These are phyloP conservation scores for Rhinolophus ferrumequinum DNA, from an alignment of 2,113 vertebrate species.

Conservation along the genomic window DNA sequence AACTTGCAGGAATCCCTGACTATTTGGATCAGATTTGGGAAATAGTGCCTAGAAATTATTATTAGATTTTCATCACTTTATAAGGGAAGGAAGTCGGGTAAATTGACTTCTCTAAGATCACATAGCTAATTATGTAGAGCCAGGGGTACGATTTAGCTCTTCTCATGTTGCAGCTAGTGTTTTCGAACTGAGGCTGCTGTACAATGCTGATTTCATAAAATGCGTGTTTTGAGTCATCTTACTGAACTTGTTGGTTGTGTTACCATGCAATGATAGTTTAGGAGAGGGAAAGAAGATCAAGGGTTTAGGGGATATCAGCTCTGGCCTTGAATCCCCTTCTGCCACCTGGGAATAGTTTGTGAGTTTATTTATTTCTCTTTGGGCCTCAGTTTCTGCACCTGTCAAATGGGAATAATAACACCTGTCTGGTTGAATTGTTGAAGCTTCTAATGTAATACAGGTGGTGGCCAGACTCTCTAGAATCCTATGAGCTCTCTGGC, in stretches of 20 bases:
- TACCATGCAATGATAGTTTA: background rate
- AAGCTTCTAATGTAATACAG: background rate
- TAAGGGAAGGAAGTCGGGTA: background rate
- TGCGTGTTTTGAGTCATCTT: background rate
- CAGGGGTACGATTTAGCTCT: background rate
- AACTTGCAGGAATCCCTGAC: background rate
- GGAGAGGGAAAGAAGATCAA: background rate
- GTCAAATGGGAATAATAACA: background rate
- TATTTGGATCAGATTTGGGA: background rate
- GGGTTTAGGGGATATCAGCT: background rate
- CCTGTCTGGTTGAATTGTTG: background rate
- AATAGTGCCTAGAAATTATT: background rate
- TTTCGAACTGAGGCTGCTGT: background rate
- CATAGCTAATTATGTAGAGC: background rate
- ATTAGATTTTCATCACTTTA: background rate
- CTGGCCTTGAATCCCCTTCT: background rate
- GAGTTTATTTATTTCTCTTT: background rate
- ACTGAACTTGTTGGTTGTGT: background rate
- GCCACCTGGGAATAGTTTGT: background rate
- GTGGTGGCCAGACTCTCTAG: background rate
- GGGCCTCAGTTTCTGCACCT: background rate
- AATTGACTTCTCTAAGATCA: background rate
- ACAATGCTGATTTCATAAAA: background rate
- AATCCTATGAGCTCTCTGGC: background rate
- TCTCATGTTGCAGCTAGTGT: background rate